Evolutionary conservation across 2,888 invertebrate genomes (phyloP).

Genomic region (Nebria salina): DNA sequence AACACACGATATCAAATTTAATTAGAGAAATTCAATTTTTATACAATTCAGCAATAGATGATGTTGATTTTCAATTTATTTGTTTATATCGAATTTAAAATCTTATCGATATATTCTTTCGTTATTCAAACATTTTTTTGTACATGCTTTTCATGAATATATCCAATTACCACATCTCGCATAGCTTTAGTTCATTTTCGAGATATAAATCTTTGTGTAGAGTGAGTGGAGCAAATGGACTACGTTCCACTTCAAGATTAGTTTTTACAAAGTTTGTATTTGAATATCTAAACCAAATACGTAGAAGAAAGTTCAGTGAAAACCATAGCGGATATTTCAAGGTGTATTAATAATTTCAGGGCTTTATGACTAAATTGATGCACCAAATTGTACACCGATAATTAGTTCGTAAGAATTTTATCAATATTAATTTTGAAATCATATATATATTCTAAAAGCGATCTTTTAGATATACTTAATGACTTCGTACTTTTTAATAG

Average conservation of each 20-base stretch:
- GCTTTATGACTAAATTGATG: neutral
- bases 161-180: constrained; percentile 29
- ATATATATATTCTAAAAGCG: too few species aligned
- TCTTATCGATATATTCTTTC: neutral
- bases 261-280: neutral
- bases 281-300: too few species aligned
- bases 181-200: constrained; percentile 39
- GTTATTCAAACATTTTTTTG: constrained; percentile 11
- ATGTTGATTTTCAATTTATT: neutral
- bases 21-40: too few species aligned
- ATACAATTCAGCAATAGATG: neutral
- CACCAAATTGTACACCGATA: too few species aligned
- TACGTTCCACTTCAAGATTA: neutral
- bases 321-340: too few species aligned
- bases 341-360: neutral
- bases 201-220: constrained; percentile 18
- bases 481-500: too few species aligned
- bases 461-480: too few species aligned
- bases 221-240: neutral
- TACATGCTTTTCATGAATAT: constrained; percentile 38
- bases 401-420: too few species aligned
- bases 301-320: too few species aligned
- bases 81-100: neutral
- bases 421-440: too few species aligned
- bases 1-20: too few species aligned